Percentiles rank a stretch among this genome's conserved stretches.
Evolutionary conservation across 2,888 invertebrate species (phyloP).

Genomic region (Cordilura impudica): DNA sequence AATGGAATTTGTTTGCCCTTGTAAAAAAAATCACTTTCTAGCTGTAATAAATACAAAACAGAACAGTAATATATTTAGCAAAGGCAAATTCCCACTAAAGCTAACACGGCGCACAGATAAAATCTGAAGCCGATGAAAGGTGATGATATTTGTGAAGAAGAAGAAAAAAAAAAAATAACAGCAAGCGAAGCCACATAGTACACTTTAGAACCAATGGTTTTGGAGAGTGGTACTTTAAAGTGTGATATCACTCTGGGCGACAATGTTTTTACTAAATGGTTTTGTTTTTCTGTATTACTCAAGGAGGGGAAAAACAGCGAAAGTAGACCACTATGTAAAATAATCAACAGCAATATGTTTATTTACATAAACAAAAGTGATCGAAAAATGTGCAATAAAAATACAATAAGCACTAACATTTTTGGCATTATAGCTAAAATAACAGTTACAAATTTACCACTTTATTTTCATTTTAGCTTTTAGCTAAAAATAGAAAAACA

Average conservation of each 20-base stretch:
- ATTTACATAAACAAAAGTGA: slow-evolving; percentile 59
- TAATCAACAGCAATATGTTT: slow-evolving; percentile 38
- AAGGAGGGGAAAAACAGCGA: neutral
- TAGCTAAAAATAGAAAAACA: neutral
- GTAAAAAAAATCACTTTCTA: neutral
- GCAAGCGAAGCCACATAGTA: neutral
- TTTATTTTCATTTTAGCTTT: neutral
- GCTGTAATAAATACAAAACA: neutral
- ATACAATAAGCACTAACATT: neutral
- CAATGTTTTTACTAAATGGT: slow-evolving; percentile 44
- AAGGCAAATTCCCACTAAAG: neutral
- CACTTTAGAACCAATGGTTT: neutral
- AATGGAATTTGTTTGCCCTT: no score
- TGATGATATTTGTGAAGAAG: neutral
- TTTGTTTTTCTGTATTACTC: neutral
- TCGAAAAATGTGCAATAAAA: slow-evolving; percentile 60
- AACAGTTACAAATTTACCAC: neutral
- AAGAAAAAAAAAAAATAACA: no score
- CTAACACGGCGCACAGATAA: neutral
- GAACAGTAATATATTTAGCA: neutral
- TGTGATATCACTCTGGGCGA: slow-evolving; percentile 52
- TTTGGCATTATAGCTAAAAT: neutral
- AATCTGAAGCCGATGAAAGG: slow-evolving; percentile 40
- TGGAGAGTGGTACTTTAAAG: slow-evolving; percentile 33
- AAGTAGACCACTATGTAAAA: slow-evolving; percentile 38